Evolutionary conservation across 2,888 invertebrate genomes (phyloP).

Genomic region (Cephus rjabovi): DNA sequence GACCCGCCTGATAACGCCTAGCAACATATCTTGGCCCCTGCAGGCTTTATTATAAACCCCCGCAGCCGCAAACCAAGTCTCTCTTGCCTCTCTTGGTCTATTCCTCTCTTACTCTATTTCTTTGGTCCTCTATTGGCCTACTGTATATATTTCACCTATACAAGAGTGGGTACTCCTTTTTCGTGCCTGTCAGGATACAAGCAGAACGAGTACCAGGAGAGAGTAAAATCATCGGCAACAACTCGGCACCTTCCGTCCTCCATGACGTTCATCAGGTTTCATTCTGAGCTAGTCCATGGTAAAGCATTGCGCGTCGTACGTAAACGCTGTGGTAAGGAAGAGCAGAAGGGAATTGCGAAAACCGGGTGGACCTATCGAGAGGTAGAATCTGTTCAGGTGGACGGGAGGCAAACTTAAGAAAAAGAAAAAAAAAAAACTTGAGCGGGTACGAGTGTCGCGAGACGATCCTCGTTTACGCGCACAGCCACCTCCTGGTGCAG

Average conservation of each 20-base stretch:
- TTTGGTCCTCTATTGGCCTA: conserved; percentile 16
- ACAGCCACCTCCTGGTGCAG: background rate
- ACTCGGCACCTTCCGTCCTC: background rate
- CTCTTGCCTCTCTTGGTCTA: conserved; percentile 14
- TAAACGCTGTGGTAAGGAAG: background rate
- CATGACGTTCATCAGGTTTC: no score
- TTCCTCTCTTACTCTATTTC: conserved; percentile 27
- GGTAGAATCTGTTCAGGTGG: background rate
- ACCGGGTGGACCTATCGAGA: background rate
- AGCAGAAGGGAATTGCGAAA: background rate
- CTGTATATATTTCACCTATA: background rate
- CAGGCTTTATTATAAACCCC: conserved; percentile 66
- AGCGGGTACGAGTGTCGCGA: background rate
- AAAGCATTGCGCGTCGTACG: background rate
- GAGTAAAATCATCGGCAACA: background rate
- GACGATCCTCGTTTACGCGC: background rate
- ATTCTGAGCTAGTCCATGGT: background rate
- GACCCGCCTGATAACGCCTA: conserved; percentile 63
- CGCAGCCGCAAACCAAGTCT: conserved; percentile 9
- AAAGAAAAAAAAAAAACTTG: background rate
- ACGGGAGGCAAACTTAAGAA: background rate
- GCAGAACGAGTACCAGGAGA: background rate
- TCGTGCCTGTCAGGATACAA: background rate
- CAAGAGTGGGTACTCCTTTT: background rate
- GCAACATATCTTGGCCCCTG: conserved; percentile 62